phyloP scores from a whole-genome alignment of 2,797 vertebrate genomes.

The Hydrophis major region DNA sequence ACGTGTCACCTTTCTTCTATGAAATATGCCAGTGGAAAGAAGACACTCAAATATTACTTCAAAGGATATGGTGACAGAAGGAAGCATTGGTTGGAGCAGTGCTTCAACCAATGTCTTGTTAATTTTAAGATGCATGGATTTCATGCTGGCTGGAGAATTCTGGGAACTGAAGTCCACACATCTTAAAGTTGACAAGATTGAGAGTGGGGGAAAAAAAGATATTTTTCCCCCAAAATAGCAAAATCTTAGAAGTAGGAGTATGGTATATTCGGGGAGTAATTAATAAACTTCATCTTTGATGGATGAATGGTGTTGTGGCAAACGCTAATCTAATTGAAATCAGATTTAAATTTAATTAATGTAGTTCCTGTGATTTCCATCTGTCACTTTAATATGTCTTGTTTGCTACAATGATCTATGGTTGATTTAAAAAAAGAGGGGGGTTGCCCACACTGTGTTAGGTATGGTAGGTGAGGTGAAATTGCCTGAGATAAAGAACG shows the following conservation, averaged over 20 bases:
- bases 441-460: neutral
- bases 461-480: neutral
- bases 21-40: neutral
- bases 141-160: neutral
- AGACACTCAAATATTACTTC: neutral
- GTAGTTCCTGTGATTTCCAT: neutral
- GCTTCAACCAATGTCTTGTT: neutral
- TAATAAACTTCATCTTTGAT: neutral
- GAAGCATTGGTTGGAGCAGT: neutral
- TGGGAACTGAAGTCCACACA: neutral
- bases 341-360: neutral
- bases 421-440: neutral
- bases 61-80: neutral
- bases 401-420: neutral
- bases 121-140: neutral
- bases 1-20: neutral
- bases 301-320: neutral
- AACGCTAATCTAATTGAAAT: neutral
- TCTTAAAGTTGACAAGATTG: neutral
- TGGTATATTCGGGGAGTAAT: neutral
- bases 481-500: neutral
- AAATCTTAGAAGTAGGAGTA: neutral
- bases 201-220: accelerated
- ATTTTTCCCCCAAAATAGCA: neutral
- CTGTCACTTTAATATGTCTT: neutral